These are phyloP conservation scores for Mobula birostris DNA, from an alignment of 2,113 vertebrate genomes.

Conservation along the genomic window DNA sequence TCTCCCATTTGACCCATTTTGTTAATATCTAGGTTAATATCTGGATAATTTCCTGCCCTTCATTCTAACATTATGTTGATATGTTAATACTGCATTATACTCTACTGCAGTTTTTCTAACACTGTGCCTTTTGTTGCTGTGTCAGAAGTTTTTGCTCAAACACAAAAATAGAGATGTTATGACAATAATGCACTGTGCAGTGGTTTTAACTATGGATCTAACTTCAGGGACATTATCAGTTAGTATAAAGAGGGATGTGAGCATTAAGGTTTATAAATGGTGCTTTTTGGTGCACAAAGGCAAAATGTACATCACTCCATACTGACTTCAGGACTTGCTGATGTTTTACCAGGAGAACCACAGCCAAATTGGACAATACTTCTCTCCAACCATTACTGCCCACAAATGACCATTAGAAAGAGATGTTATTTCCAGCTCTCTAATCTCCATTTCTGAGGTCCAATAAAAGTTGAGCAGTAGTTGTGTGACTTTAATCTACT, in stretches of 20 bases:
- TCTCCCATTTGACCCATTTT: no score
- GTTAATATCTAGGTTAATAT: background rate
- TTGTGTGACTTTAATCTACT: background rate
- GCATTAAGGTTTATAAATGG: background rate
- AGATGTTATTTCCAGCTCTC: background rate
- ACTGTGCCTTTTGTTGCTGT: background rate
- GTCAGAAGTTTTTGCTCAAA: background rate
- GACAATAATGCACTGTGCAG: background rate
- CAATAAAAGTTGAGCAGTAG: background rate
- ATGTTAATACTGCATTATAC: background rate
- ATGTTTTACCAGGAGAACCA: background rate
- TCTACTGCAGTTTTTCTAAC: background rate
- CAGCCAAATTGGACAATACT: background rate
- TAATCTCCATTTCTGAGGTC: background rate
- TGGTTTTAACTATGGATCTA: background rate
- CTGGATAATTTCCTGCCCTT: no score
- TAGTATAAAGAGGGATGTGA: background rate
- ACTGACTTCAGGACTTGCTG: background rate
- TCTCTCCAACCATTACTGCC: background rate
- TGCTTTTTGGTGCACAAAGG: background rate
- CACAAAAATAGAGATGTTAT: background rate
- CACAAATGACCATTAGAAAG: background rate
- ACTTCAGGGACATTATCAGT: background rate
- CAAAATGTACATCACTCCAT: background rate
- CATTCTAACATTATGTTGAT: no score